These are phyloP conservation scores for Probaryconus sp. DNA, from an alignment of 1,140 invertebrate genomes.

Conservation along the genomic window DNA sequence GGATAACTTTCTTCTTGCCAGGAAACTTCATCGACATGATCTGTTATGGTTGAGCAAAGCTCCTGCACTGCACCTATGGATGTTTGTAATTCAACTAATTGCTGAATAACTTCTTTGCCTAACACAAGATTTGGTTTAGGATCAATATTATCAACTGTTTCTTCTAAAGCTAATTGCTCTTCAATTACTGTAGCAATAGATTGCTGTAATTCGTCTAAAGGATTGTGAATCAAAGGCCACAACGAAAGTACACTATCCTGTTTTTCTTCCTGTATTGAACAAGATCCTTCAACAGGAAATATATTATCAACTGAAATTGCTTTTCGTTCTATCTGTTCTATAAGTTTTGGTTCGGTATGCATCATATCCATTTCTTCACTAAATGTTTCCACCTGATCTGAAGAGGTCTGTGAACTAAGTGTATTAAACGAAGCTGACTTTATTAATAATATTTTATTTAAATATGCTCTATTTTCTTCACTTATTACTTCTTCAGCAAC, in stretches of 20 bases:
- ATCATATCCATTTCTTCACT: background rate
- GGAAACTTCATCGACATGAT: constrained; percentile 45
- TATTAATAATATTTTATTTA: background rate
- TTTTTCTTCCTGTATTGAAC: constrained; percentile 20
- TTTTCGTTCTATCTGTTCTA: constrained; percentile 1
- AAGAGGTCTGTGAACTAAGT: background rate
- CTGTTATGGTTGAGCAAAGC: constrained; percentile 56
- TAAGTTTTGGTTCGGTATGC: background rate
- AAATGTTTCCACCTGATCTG: background rate
- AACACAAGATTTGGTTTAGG: constrained; percentile 39
- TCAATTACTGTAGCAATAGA: constrained; percentile 66
- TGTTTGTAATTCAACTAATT: constrained; percentile 71
- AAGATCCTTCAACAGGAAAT: constrained; percentile 30
- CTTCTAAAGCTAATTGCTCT: constrained; percentile 61
- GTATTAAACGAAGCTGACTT: constrained; percentile 6
- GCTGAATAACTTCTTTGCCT: constrained; percentile 63
- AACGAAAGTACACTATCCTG: constrained; percentile 44
- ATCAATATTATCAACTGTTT: constrained; percentile 40
- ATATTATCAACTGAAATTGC: constrained; percentile 19
- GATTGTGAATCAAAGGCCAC: constrained; percentile 59
- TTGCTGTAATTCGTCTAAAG: constrained; percentile 63
- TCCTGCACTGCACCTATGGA: constrained; percentile 74
- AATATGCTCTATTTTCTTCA: background rate
- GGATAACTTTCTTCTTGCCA: constrained; percentile 71
- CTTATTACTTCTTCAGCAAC: background rate